A percentile compares a stretch with the other conserved stretches of the same genome.
phyloP scores from a whole-genome alignment of 2,113 vertebrate genomes.

The Panurus biarmicus region DNA sequence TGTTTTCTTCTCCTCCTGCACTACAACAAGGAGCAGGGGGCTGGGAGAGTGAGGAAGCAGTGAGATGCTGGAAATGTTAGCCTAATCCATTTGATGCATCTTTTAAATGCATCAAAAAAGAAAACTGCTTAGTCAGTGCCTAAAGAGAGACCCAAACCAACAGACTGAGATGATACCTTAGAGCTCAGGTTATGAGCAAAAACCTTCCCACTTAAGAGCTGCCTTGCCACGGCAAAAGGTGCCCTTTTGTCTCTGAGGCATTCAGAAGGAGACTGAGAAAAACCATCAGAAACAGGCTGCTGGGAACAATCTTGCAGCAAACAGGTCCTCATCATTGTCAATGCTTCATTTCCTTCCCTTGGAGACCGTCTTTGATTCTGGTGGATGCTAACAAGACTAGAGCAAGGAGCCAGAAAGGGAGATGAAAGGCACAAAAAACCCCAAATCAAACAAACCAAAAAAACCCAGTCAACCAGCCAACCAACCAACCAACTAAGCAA shows the following conservation, averaged over 20 bases:
- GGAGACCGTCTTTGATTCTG: neutral
- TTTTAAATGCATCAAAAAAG: neutral
- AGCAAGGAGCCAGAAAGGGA: neutral
- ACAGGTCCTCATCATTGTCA: neutral
- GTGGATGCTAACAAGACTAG: neutral
- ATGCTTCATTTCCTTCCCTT: neutral
- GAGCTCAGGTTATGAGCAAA: neutral
- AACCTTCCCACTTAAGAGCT: neutral
- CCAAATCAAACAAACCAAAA: neutral
- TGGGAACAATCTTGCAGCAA: neutral
- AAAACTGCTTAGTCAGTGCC: neutral
- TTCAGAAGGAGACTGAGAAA: neutral
- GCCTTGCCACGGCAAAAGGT: neutral
- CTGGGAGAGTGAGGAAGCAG: neutral
- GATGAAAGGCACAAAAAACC: neutral
- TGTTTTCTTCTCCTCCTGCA: neutral
- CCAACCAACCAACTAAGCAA: neutral
- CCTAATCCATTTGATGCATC: neutral
- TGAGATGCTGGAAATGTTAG: neutral
- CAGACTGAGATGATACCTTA: neutral
- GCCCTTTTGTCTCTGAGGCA: neutral
- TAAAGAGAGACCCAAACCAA: neutral
- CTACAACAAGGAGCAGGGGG: neutral
- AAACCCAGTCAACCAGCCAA: neutral
- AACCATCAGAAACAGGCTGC: neutral